Evolutionary conservation across 2,888 invertebrate species (phyloP).

Genomic region (Petrolisthes manimaculis): DNA sequence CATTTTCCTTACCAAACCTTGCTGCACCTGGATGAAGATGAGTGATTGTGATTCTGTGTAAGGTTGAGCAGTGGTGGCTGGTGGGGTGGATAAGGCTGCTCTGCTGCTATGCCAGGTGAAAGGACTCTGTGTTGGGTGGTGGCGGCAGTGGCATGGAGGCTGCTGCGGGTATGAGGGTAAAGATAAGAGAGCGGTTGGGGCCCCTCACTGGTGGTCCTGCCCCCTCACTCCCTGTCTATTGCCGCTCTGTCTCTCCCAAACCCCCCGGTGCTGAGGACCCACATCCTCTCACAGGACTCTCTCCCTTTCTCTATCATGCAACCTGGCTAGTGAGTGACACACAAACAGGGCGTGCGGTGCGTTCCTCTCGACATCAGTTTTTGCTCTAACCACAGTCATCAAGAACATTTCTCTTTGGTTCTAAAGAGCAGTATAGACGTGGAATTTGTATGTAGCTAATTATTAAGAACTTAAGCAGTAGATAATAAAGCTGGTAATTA

Average conservation of each 20-base stretch:
- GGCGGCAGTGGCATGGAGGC: conserved; percentile 35
- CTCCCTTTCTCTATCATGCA: conserved; percentile 60
- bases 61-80: background rate
- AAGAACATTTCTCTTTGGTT: conserved; percentile 44
- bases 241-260: conserved; percentile 55
- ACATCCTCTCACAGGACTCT: conserved; percentile 62
- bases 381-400: conserved; percentile 40
- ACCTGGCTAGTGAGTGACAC: conserved; percentile 63
- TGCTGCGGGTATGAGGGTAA: conserved; percentile 49
- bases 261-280: conserved; percentile 54
- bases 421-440: conserved; percentile 57
- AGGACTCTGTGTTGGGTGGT: background rate
- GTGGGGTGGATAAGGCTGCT: background rate
- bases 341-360: conserved; percentile 52
- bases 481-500: conserved; percentile 44
- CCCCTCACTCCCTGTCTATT: conserved; percentile 50
- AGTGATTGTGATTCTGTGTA: too few relatives aligned
- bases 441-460: conserved; percentile 43
- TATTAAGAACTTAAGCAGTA: conserved; percentile 49
- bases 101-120: too few relatives aligned
- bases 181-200: conserved; percentile 38
- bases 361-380: conserved; percentile 32
- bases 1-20: too few relatives aligned
- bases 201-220: conserved; percentile 33
- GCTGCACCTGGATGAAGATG: too few relatives aligned